Base-by-base conservation (phyloP, 2,113 vertebrate genomes). In the Apistogramma diplotaenia region DNA sequence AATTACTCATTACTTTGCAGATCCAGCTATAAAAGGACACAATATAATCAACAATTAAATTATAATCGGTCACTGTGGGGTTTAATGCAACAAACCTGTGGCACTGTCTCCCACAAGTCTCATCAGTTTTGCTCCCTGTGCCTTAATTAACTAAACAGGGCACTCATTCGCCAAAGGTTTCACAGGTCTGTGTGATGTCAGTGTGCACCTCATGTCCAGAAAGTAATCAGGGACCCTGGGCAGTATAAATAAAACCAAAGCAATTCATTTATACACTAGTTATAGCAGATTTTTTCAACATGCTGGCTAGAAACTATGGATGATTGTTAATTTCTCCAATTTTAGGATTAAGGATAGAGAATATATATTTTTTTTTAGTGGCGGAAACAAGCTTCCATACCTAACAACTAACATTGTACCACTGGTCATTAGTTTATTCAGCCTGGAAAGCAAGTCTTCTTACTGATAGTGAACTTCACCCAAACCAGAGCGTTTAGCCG, bases 401-500 rank as follows among this genome's bases (percentile, higher is more conserved):
- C 31, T 31, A 4, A 31, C 5, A 31, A 1, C 6, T 31, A 31
- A 31, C 31, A 31, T 6, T 7, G 31, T 6, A 40, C 23, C 35
- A 18, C 15, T 67, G 23, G 15, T 25, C 27, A 15, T 11, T 12
- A 46, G 19, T 49, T 67, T 49, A 67, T 25, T 67, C 40, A 46
- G 16, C 62, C 40, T 8, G 27, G 16, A 49, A 19, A 70, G 23
- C 21, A 7, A 15, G 3, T 67, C 23, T 40, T 25, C 23, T 70
- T 70, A 49, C 40, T 3, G 40, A 70, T 16, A 57, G 76, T 88
- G 51, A 87, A 81, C 71, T 76, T 6, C 15, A 33, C 31, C 43
- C 40, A 77, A 21, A 65, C 23, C 55, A 27, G 15, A 5, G 9
- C 2, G 49, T 49, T 82, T 91, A 91, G 87, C 88, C 35, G 6